phyloP scores from a whole-genome alignment of 2,113 vertebrate species.

The Cairina moschata region DNA sequence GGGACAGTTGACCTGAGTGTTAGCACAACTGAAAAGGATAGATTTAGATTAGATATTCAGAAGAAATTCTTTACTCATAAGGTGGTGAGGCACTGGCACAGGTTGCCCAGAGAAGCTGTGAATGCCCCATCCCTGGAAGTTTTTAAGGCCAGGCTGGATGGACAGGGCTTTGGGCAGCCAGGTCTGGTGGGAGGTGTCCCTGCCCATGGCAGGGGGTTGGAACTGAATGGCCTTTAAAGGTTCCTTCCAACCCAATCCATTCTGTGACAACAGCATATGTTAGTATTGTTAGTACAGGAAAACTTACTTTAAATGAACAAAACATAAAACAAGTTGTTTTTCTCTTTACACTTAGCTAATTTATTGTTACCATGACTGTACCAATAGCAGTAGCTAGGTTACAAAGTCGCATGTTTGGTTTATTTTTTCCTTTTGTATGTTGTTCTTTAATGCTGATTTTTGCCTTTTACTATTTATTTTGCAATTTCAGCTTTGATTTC shows the following conservation, averaged over 20 bases:
- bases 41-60: too few relatives aligned
- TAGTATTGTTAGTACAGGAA: background rate
- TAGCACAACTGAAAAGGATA: background rate
- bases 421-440: background rate
- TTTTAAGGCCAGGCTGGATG: too few relatives aligned
- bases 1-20: background rate
- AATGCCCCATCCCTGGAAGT: too few relatives aligned
- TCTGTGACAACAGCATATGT: background rate
- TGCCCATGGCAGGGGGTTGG: too few relatives aligned
- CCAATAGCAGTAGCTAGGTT: background rate
- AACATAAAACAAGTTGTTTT: constrained; percentile 12
- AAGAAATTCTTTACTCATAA: too few relatives aligned
- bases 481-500: constrained; percentile 3
- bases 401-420: background rate
- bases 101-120: too few relatives aligned
- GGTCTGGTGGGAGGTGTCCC: too few relatives aligned
- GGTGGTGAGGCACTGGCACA: too few relatives aligned
- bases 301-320: background rate
- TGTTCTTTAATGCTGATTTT: background rate
- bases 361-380: background rate
- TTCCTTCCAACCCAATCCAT: too few relatives aligned
- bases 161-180: too few relatives aligned
- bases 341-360: constrained; percentile 2
- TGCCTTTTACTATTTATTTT: background rate
- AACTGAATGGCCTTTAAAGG: too few relatives aligned